phyloP scores from a whole-genome alignment of 2,113 vertebrate species.

The Triplophysa dalaica region DNA sequence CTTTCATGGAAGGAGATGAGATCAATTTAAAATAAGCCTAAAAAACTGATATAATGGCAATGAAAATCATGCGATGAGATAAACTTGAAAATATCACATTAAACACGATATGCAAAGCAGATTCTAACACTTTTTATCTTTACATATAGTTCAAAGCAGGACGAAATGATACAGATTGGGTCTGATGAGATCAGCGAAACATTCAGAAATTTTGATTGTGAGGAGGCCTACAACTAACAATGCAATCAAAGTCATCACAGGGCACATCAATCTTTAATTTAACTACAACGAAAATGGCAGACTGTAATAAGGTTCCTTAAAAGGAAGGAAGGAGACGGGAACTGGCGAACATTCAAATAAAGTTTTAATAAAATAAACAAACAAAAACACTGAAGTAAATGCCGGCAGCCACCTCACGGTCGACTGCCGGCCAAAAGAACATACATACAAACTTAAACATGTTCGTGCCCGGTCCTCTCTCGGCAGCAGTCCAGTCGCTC shows the following conservation, averaged over 20 bases:
- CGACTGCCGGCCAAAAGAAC: no score
- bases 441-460: no score
- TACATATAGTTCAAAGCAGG: conserved; percentile 23
- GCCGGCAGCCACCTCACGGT: no score
- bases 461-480: no score
- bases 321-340: no score
- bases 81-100: conserved; percentile 22
- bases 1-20: neutral
- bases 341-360: no score
- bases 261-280: neutral
- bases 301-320: no score
- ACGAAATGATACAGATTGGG: neutral
- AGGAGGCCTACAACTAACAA: neutral
- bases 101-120: neutral
- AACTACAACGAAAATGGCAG: neutral
- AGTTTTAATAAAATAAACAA: no score
- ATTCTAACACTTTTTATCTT: neutral
- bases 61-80: neutral
- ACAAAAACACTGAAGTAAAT: no score
- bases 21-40: neutral
- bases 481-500: no score
- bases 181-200: neutral
- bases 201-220: neutral
- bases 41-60: neutral
- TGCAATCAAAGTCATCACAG: neutral